Base-by-base conservation (phyloP, 2,113 vertebrate species). In the Microtus pennsylvanicus region DNA sequence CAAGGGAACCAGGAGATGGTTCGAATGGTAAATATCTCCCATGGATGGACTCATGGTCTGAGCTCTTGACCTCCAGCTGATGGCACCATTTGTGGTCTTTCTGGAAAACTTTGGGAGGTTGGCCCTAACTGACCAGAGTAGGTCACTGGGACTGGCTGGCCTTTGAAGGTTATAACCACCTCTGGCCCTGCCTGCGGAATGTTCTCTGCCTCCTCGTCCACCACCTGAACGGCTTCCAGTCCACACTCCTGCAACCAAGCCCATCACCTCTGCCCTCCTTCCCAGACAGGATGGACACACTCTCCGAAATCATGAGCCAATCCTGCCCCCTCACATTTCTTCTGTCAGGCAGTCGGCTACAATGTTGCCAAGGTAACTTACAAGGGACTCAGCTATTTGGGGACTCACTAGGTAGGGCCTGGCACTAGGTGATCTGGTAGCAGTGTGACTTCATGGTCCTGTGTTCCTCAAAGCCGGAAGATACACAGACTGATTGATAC, bases 381-480 rank as follows among this genome's bases (percentile, higher is more conserved):
- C 21, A 42, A 74, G 22, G 4, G 81, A 9, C 16, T 1, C 2
- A 55, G 19, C 78, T 77, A 11, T 33, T 75, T 35, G 52, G 69
- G 35, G 45, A 38, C 24, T 14, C 5, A 0, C 28, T 14, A 1
- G 5, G 9, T 0, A 21, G 67, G 45, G 0, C n/a, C 83, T 30
- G n/a, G 33, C 7, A 1, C 16, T 5, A 7, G 4, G 17, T 58
- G 7, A 14, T 28, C 76, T 0, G 7, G 24, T 1, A 47, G 12
- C 47, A 22, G 12, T 35, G 21, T 76, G 42, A 89, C 33, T 65
- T 17, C 22, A 61, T n/a, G 5, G 52, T 33, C 22, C 14, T 2
- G 2, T 42, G 69, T 24, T 38, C 45, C 52, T 89, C 52, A 76
- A 52, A 42, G 33, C 58, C 0, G 0, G 70, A 69, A 65, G 65